Percentiles rank a stretch among this genome's conserved stretches.
Evolutionary conservation across 2,113 vertebrate species (phyloP).

Genomic region (Siniperca chuatsi): DNA sequence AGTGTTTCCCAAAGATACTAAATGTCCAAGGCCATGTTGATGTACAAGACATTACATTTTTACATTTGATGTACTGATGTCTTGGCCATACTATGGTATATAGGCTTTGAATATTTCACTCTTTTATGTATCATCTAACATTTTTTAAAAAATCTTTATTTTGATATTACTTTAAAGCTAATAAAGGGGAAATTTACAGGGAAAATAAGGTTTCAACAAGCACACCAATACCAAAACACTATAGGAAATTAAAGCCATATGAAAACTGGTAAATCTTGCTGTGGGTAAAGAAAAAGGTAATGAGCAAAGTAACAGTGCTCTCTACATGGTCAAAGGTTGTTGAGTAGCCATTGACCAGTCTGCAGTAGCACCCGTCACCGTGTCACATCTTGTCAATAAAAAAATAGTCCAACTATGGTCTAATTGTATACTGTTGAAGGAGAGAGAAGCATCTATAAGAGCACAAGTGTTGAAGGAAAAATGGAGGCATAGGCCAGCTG

Average conservation of each 20-base stretch:
- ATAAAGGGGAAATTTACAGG: not conserved
- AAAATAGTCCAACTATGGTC: constrained; percentile 11
- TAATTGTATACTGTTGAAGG: constrained; percentile 47
- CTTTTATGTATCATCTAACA: not conserved
- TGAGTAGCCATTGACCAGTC: not conserved
- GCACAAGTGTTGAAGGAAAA: constrained; percentile 35
- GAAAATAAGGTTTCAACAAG: not conserved
- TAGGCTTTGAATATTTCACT: not conserved
- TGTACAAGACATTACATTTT: not conserved
- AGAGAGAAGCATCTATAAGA: constrained; percentile 21
- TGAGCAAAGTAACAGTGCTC: constrained; percentile 7
- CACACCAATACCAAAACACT: not conserved
- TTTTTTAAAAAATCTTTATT: not conserved
- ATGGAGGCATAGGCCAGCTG: constrained; percentile 31
- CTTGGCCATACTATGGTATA: not conserved
- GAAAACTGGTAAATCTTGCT: constrained; percentile 2
- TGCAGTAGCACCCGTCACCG: constrained; percentile 13
- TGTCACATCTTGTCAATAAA: constrained; percentile 34
- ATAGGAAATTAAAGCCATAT: constrained; percentile 18
- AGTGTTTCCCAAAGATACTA: not conserved
- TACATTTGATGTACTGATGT: not conserved
- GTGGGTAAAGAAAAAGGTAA: constrained; percentile 13
- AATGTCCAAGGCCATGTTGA: not conserved
- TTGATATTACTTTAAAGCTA: not conserved
- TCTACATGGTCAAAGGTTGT: constrained; percentile 38